Percentiles rank a stretch among this genome's conserved stretches.
Conservation (phyloP, 2,888 invertebrate species). For the Tetanocera ferruginea region DNA sequence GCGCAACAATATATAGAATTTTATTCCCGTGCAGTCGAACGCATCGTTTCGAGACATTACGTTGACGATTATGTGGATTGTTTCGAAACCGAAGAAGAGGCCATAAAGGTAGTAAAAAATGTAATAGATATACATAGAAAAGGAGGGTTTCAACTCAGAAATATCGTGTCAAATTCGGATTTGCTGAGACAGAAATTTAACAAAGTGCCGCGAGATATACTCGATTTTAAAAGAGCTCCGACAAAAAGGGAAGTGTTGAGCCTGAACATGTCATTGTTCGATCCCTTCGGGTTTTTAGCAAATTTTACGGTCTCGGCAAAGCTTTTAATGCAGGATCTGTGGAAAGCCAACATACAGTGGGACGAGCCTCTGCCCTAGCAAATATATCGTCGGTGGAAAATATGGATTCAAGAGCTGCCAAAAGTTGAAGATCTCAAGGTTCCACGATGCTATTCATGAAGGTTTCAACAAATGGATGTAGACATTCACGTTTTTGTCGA, state of each 20-base stretch:
- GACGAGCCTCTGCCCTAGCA: too few species aligned
- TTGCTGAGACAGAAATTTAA: slow-evolving; percentile 28
- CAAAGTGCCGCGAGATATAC: slow-evolving; percentile 30
- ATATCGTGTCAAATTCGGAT: slow-evolving; percentile 42
- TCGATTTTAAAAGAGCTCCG: slow-evolving; percentile 26
- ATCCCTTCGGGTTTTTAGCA: slow-evolving; percentile 29
- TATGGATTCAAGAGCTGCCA: slow-evolving; percentile 17
- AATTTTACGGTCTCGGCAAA: slow-evolving; percentile 40
- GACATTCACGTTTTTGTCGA: slow-evolving; percentile 40
- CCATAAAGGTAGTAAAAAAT: slow-evolving; percentile 38
- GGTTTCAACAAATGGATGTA: slow-evolving; percentile 13
- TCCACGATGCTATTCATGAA: slow-evolving; percentile 35
- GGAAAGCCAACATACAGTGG: slow-evolving; percentile 37
- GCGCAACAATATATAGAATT: slow-evolving; percentile 41
- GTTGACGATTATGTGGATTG: slow-evolving; percentile 43
- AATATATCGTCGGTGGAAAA: slow-evolving; percentile 30
- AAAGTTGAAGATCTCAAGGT: slow-evolving; percentile 17
- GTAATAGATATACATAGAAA: slow-evolving; percentile 40
- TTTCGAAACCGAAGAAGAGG: slow-evolving; percentile 43
- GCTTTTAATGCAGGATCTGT: slow-evolving; percentile 43
- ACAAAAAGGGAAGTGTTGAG: slow-evolving; percentile 39
- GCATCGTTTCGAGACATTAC: slow-evolving; percentile 45
- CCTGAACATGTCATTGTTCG: slow-evolving; percentile 38
- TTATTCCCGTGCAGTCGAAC: slow-evolving; percentile 39
- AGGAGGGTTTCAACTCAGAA: slow-evolving; percentile 42